These are phyloP conservation scores for Chauna torquata DNA, from an alignment of 2,113 vertebrate genomes.

Conservation along the genomic window DNA sequence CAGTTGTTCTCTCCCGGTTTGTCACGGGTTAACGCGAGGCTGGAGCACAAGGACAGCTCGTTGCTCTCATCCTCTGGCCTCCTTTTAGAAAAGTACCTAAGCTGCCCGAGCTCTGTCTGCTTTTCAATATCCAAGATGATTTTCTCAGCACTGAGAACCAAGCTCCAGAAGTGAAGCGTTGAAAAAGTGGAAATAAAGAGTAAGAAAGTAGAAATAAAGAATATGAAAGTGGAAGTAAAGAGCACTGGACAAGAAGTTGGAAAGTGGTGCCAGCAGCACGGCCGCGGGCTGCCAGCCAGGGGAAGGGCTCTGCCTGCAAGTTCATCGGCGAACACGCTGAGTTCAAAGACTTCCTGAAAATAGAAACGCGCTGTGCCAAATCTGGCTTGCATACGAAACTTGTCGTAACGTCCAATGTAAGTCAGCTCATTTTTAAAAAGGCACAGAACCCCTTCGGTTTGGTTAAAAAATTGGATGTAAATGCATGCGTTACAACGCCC, in stretches of 20 bases:
- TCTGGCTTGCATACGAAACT: neutral
- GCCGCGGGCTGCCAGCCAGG: neutral
- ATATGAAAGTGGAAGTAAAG: neutral
- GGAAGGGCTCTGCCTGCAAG: neutral
- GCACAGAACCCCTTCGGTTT: neutral
- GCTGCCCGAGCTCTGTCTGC: neutral
- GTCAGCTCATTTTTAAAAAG: neutral
- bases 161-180: neutral
- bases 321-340: fast-evolving
- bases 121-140: neutral
- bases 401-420: neutral
- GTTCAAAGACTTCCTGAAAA: neutral
- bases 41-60: neutral
- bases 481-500: neutral
- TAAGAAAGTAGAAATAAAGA: neutral
- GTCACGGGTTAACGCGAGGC: neutral
- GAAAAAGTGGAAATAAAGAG: neutral
- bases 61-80: neutral
- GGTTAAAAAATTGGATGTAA: neutral
- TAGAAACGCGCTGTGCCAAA: neutral
- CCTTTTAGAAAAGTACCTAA: neutral
- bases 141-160: neutral
- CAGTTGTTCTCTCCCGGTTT: neutral
- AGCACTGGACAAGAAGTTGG: neutral
- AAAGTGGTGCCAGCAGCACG: neutral